A percentile compares a stretch with the other conserved stretches of the same genome.
phyloP scores from a whole-genome alignment of 2,888 invertebrate genomes.

The Caradrina clavipalpis region DNA sequence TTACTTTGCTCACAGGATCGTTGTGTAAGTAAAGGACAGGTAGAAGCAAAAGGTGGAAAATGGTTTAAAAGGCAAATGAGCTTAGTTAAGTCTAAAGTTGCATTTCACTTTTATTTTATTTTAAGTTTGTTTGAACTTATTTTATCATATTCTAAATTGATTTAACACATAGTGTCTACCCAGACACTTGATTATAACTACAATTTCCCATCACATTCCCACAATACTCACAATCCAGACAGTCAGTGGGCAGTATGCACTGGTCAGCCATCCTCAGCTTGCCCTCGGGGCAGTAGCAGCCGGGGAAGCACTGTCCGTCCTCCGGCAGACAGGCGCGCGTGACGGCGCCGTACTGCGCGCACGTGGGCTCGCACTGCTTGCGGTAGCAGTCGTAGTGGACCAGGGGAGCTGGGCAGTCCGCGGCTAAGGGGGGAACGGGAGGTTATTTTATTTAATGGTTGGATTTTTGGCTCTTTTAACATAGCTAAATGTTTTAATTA shows the following conservation, averaged over 20 bases:
- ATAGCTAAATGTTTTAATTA: too few species aligned
- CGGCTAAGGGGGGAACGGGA: constrained; percentile 86
- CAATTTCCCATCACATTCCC: too few species aligned
- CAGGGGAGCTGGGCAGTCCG: constrained; percentile 93
- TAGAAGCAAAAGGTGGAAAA: too few species aligned
- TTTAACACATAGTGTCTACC: too few species aligned
- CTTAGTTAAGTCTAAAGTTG: too few species aligned
- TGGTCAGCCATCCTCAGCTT: constrained; percentile 91
- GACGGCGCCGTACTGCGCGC: constrained; percentile 89
- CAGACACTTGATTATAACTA: too few species aligned
- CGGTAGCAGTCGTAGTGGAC: constrained; percentile 96
- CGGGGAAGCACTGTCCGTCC: constrained; percentile 94
- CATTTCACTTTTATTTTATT: too few species aligned
- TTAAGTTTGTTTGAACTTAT: too few species aligned
- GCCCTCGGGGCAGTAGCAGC: constrained; percentile 96
- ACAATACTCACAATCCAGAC: constrained; percentile 93
- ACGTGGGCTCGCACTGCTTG: constrained; percentile 94
- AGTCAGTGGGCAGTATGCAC: constrained; percentile 93
- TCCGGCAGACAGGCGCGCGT: constrained; percentile 91
- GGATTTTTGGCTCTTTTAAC: not conserved
- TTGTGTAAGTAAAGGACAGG: too few species aligned
- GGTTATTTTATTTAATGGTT: not conserved
- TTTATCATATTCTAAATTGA: too few species aligned
- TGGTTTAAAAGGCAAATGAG: too few species aligned
- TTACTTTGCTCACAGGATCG: too few species aligned